Conservation (phyloP, 2,888 invertebrate genomes). For the Cybosia mesomella region DNA sequence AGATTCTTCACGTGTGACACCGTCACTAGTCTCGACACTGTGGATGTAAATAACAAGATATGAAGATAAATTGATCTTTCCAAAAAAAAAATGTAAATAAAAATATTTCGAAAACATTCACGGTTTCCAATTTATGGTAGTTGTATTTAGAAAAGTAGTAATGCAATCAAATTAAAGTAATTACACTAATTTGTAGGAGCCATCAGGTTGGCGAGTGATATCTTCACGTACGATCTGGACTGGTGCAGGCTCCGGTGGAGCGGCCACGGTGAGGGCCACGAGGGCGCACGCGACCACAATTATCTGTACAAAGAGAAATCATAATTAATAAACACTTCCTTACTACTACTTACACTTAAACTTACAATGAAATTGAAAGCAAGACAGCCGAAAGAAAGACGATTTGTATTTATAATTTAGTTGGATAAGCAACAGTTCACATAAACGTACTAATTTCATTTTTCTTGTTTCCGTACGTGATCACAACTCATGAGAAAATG, state of each 20-base stretch:
- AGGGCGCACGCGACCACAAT: conserved; percentile 67
- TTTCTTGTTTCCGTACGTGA: not conserved
- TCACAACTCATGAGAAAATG: not conserved
- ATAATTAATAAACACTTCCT: too few species aligned
- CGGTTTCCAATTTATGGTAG: not conserved
- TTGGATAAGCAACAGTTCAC: too few species aligned
- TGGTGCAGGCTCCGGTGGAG: conserved; percentile 52
- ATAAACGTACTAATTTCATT: conserved; percentile 1
- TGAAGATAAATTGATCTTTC: not conserved
- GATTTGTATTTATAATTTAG: too few species aligned
- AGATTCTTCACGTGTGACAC: conserved; percentile 83
- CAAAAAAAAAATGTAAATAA: not conserved
- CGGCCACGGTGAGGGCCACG: conserved; percentile 69
- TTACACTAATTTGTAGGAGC: conserved; percentile 66
- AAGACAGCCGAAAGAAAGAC: too few species aligned
- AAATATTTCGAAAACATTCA: not conserved
- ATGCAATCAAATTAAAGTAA: conserved; percentile 20
- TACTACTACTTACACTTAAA: too few species aligned
- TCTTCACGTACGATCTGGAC: conserved; percentile 62
- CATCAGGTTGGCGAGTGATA: conserved; percentile 64
- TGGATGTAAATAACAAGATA: not conserved
- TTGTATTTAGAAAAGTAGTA: too few species aligned
- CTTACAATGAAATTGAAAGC: too few species aligned
- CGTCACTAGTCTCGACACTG: conserved; percentile 39
- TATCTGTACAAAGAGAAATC: conserved; percentile 20